Evolutionary conservation across 2,888 invertebrate genomes (phyloP).

Genomic region (Tachina grossa): DNA sequence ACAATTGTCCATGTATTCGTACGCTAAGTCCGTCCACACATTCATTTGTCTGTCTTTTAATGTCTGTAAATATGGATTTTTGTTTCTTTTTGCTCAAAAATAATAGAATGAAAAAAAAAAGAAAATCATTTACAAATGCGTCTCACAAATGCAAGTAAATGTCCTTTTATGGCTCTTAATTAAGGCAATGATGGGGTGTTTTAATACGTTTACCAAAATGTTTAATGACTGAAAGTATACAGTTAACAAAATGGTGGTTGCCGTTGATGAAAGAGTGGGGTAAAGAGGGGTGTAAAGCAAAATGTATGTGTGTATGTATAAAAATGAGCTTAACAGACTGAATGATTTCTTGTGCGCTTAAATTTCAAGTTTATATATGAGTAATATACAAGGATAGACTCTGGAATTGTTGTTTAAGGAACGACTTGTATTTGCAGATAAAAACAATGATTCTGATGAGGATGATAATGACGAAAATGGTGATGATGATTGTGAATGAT

Average conservation of each 20-base stretch:
- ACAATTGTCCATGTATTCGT: constrained; percentile 43
- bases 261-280: background rate
- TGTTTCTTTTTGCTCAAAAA: constrained; percentile 29
- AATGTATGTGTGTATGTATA: background rate
- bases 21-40: background rate
- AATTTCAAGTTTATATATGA: constrained; percentile 34
- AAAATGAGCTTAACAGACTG: constrained; percentile 61
- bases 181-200: constrained; percentile 83
- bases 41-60: constrained; percentile 59
- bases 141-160: constrained; percentile 80
- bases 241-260: constrained; percentile 55
- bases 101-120: constrained; percentile 9
- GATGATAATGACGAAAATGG: constrained; percentile 39
- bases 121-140: constrained; percentile 70
- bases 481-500: constrained; percentile 50
- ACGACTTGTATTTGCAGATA: constrained; percentile 56
- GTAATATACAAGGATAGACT: constrained; percentile 1
- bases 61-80: constrained; percentile 71
- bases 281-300: background rate
- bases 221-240: constrained; percentile 77
- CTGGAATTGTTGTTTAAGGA: constrained; percentile 28
- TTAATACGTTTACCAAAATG: constrained; percentile 82
- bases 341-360: constrained; percentile 55
- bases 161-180: constrained; percentile 83
- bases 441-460: constrained; percentile 67